Conservation (phyloP, 2,113 vertebrate species). For the Psammodynastes pulverulentus region DNA sequence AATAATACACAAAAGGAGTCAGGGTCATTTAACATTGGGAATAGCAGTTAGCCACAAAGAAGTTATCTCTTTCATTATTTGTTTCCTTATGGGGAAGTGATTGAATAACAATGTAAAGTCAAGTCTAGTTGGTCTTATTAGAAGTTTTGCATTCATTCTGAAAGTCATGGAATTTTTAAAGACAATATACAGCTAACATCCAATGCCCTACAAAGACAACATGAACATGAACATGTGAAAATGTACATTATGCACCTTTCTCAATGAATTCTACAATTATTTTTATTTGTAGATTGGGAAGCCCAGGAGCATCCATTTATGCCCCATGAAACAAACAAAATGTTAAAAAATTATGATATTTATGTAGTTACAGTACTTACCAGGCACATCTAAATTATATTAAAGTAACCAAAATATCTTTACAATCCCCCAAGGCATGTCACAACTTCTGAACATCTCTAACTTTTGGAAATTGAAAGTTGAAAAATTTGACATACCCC, state of each 20-base stretch:
- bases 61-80: background rate
- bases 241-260: background rate
- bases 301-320: background rate
- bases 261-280: background rate
- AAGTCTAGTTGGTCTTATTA: slow-evolving; percentile 6
- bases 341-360: too few relatives aligned
- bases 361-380: too few relatives aligned
- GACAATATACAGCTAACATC: background rate
- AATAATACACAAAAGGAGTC: background rate
- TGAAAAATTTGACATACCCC: too few relatives aligned
- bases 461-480: too few relatives aligned
- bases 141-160: slow-evolving; percentile 13
- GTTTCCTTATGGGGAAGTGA: slow-evolving; percentile 9
- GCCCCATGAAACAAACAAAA: too few relatives aligned
- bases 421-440: too few relatives aligned
- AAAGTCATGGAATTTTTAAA: slow-evolving; percentile 18
- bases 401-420: too few relatives aligned
- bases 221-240: background rate
- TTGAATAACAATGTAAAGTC: slow-evolving; percentile 12
- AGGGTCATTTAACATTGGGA: background rate
- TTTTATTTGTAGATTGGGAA: background rate
- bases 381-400: too few relatives aligned
- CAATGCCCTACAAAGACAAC: background rate
- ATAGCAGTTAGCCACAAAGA: background rate
- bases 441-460: too few relatives aligned